Percentiles rank a stretch among this genome's conserved stretches.
These are phyloP conservation scores for Echinarachnius parma DNA, from an alignment of 53 echinoderm and acorn worm species.

Conservation along the genomic window DNA sequence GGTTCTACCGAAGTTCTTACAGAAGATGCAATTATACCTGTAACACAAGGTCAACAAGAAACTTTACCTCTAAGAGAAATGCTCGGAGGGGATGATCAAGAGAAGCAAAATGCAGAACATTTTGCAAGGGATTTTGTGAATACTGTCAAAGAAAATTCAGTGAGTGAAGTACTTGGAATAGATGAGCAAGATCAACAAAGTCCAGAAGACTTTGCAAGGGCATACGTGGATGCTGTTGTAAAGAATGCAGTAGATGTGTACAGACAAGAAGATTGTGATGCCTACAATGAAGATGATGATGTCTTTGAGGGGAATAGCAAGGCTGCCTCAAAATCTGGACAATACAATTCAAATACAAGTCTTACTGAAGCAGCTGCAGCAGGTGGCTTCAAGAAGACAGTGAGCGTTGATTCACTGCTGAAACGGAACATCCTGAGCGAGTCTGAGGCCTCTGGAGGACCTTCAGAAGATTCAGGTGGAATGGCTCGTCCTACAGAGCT, in stretches of 20 bases:
- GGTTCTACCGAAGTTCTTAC: neutral
- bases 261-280: neutral
- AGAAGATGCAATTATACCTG: slow-evolving; percentile 22
- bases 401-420: slow-evolving; percentile 33
- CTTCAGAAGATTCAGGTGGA: slow-evolving; percentile 1
- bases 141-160: too few relatives aligned
- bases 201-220: slow-evolving; percentile 17
- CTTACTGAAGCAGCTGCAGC: neutral
- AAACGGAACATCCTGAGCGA: neutral
- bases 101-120: neutral
- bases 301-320: slow-evolving; percentile 28
- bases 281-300: slow-evolving; percentile 20
- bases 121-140: slow-evolving; percentile 15
- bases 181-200: neutral
- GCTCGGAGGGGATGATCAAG: slow-evolving; percentile 8
- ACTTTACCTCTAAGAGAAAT: neutral
- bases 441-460: neutral
- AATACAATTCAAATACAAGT: too few relatives aligned
- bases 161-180: neutral
- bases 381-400: slow-evolving; percentile 10
- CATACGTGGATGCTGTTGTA: slow-evolving; percentile 1
- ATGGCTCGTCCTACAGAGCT: slow-evolving; percentile 35
- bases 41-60: slow-evolving; percentile 11
- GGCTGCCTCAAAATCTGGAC: too few relatives aligned
- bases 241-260: slow-evolving; percentile 9